Evolutionary conservation across 2,888 invertebrate species (phyloP), one percentile per base, ranked within the genome.

Genomic region (Noctuana brunneofusca): DNA sequence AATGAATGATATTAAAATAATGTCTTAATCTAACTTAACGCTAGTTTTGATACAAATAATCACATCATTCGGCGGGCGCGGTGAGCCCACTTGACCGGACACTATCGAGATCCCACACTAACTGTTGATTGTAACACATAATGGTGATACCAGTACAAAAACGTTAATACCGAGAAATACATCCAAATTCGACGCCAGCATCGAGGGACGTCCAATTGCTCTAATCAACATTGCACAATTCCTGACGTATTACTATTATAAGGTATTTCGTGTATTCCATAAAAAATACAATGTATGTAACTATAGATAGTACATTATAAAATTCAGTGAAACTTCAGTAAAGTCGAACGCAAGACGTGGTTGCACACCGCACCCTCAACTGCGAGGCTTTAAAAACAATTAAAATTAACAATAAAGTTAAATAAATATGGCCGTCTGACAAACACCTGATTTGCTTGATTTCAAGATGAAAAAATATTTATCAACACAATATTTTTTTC

Each of bases 11-110:
- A 84, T 80, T 84, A 84, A 84, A 85, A 81, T 85, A 84, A 81
- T 83, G 71, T 65, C 81, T 84, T 83, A 85, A 20, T 35, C 75
- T 83, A 85, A 27, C 80, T 84, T 86, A 86, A 58, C 59, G 38
- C 72, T 79, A 82, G 72, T 80, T 67, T 84, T 84, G 81, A 84
- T 84, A 81, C 76, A 80, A 84, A 83, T 81, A 83, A 87, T 87
- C 85, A 87, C 86, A 85, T 81, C 70, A 71, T 78, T 72, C 78
- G 80, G 78, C 74, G 83, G 84, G 83, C 78, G 79, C 85, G 86
- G 81, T 53, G 50, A 18, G 48, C 27, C 22, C 59, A 22, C 14
- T n/a, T 48, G 24, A 22, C 20, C 56, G 24, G 14, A 41, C 14
- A 64, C 54, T 68, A 52, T 65, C 54, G 66, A 67, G 64, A 68